Evolutionary conservation across 2,888 invertebrate species (phyloP).

Genomic region (Macrosoma leucophasiata): DNA sequence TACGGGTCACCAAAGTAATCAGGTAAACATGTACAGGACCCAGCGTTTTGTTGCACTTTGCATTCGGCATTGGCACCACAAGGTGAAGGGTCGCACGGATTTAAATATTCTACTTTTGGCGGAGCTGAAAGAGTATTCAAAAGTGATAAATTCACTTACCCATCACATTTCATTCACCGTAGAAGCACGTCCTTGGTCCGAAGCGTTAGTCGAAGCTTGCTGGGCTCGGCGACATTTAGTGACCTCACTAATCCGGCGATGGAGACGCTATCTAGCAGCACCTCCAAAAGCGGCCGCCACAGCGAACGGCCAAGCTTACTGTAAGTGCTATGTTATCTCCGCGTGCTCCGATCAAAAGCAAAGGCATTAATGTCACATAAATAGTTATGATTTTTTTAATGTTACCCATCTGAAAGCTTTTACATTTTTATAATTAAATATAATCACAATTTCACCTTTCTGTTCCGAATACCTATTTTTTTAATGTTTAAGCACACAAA

Average conservation of each 20-base stretch:
- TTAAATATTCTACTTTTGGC: slow-evolving; percentile 58
- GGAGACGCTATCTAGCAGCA: slow-evolving; percentile 63
- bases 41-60: slow-evolving; percentile 81
- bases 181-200: slow-evolving; percentile 70
- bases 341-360: slow-evolving; percentile 72
- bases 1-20: slow-evolving; percentile 87
- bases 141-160: slow-evolving; percentile 52
- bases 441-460: slow-evolving; percentile 41
- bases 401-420: slow-evolving; percentile 68
- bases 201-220: slow-evolving; percentile 75
- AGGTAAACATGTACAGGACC: slow-evolving; percentile 81
- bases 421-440: slow-evolving; percentile 44
- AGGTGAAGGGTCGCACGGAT: slow-evolving; percentile 79
- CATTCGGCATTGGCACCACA: slow-evolving; percentile 85
- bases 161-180: slow-evolving; percentile 42
- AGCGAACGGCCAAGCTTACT: slow-evolving; percentile 71
- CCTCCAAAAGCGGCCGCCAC: slow-evolving; percentile 67
- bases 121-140: slow-evolving; percentile 64
- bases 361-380: slow-evolving; percentile 70
- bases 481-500: slow-evolving; percentile 56
- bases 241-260: slow-evolving; percentile 58
- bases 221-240: slow-evolving; percentile 67
- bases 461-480: slow-evolving; percentile 42
- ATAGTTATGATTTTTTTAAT: slow-evolving; percentile 54
- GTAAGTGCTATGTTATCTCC: slow-evolving; percentile 76